These are phyloP conservation scores for Phalacrocorax carbo DNA, from an alignment of 2,113 vertebrate species.

Conservation along the genomic window DNA sequence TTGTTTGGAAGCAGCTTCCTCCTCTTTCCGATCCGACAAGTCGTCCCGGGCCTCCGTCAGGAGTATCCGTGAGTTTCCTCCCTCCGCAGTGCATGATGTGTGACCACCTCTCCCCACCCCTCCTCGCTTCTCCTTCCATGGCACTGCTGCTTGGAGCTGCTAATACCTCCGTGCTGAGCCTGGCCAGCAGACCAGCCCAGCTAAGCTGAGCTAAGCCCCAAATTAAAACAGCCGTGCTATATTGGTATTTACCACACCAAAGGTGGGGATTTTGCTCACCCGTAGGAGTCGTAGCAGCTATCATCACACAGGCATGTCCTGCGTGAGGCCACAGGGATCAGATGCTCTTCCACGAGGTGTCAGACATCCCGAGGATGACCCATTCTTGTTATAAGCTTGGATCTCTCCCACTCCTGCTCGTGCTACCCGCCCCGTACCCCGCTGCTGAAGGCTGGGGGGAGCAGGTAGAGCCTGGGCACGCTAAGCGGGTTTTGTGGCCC, in stretches of 20 bases:
- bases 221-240: neutral
- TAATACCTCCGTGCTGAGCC: neutral
- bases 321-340: neutral
- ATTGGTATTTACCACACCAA: neutral
- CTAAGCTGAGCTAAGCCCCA: neutral
- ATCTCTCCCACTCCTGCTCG: neutral
- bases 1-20: constrained; percentile 74
- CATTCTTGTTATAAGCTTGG: neutral
- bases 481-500: neutral
- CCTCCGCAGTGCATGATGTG: constrained; percentile 13
- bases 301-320: neutral
- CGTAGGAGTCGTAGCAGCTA: neutral
- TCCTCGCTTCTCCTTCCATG: neutral
- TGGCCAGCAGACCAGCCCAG: neutral
- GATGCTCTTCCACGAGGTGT: neutral
- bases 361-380: neutral
- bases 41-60: constrained; percentile 74
- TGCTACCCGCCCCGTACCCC: neutral
- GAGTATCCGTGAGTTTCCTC: constrained; percentile 80
- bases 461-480: neutral
- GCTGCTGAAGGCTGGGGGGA: neutral
- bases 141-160: neutral
- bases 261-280: neutral
- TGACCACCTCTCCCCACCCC: neutral
- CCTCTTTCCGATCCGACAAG: constrained; percentile 79